A percentile compares a stretch with the other conserved stretches of the same genome.
These are phyloP conservation scores for Leptinotarsa juncta DNA, from an alignment of 2,888 invertebrate genomes.

Conservation along the genomic window DNA sequence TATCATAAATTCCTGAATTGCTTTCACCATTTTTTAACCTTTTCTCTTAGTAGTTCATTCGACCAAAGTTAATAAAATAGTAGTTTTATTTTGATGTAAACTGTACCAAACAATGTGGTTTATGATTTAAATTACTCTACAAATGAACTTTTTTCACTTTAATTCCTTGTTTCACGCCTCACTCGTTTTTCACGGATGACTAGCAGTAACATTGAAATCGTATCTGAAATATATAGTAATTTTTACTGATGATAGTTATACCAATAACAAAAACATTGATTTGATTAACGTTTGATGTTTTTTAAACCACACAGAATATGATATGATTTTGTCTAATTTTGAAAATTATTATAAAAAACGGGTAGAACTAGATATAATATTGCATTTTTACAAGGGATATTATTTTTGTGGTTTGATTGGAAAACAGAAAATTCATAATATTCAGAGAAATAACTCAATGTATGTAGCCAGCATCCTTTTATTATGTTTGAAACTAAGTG, in stretches of 20 bases:
- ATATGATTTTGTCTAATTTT: no score
- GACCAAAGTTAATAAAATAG: neutral
- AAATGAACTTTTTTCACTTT: slow-evolving; percentile 8
- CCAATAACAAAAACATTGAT: neutral
- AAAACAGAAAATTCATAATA: no score
- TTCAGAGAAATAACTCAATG: no score
- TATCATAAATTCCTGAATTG: no score
- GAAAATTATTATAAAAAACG: no score
- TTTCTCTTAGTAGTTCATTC: no score
- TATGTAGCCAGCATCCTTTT: no score
- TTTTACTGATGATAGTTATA: neutral
- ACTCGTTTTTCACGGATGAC: slow-evolving; percentile 2
- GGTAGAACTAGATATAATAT: no score
- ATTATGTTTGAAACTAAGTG: no score
- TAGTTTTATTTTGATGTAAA: neutral
- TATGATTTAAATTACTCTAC: slow-evolving; percentile 8
- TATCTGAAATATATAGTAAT: neutral
- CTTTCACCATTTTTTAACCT: no score
- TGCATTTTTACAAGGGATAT: no score
- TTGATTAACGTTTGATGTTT: neutral
- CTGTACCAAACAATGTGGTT: slow-evolving; percentile 13
- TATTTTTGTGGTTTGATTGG: no score
- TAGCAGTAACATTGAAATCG: neutral
- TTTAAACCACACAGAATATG: neutral
- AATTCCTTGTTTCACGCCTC: slow-evolving; percentile 8